These are phyloP conservation scores for Mallotus villosus DNA, from an alignment of 2,797 vertebrate species.

Conservation along the genomic window DNA sequence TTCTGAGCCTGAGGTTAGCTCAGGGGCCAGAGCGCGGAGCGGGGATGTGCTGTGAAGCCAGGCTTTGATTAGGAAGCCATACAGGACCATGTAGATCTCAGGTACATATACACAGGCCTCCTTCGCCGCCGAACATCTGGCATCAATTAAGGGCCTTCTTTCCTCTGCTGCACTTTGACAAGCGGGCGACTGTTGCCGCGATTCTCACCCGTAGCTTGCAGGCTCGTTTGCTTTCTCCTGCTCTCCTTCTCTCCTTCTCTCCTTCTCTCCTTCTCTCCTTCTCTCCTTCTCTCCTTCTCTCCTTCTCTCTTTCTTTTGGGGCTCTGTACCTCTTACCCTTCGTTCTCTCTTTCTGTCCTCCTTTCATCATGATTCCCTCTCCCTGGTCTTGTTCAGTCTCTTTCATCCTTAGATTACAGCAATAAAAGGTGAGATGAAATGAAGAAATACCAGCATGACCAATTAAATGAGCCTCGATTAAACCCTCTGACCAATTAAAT, in stretches of 20 bases:
- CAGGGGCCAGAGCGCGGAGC: neutral
- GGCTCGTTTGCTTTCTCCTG: slow-evolving; percentile 8
- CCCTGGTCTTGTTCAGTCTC: slow-evolving; percentile 10
- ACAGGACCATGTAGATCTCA: slow-evolving; percentile 2
- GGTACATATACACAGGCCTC: neutral
- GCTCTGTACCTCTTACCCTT: neutral
- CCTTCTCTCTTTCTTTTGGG: neutral
- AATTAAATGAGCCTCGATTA: slow-evolving; percentile 45
- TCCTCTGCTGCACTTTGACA: neutral
- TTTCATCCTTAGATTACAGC: slow-evolving; percentile 29
- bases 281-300: neutral
- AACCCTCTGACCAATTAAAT: slow-evolving; percentile 29
- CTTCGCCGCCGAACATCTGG: neutral
- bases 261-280: slow-evolving; percentile 22
- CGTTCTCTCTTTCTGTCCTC: neutral
- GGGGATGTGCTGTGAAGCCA: neutral
- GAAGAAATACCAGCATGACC: slow-evolving; percentile 22
- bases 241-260: slow-evolving; percentile 13
- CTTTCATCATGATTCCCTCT: neutral
- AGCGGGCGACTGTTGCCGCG: neutral
- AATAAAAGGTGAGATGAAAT: slow-evolving; percentile 27
- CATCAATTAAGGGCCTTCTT: slow-evolving; percentile 1
- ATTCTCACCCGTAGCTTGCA: neutral
- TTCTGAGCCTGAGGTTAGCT: slow-evolving; percentile 13
- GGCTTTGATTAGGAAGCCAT: slow-evolving; percentile 3